These are phyloP conservation scores for Lycia hirtaria DNA, from an alignment of 2,888 invertebrate species.

Conservation along the genomic window DNA sequence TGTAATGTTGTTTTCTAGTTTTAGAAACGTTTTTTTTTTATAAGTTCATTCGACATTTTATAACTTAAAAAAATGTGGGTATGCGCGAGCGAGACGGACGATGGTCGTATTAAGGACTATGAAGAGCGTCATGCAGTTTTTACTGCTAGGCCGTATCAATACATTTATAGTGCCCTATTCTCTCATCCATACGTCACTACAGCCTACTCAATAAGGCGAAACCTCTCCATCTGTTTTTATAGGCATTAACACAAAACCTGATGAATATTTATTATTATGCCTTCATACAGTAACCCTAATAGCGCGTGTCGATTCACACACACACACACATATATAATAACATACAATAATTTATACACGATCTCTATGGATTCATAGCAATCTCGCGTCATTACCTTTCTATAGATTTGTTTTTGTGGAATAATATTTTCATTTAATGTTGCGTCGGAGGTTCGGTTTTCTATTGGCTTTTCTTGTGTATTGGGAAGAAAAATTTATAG, in stretches of 20 bases:
- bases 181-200: too few relatives aligned
- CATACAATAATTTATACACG: constrained; percentile 57
- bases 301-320: constrained; percentile 58
- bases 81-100: too few relatives aligned
- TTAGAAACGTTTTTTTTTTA: too few relatives aligned
- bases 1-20: too few relatives aligned
- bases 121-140: too few relatives aligned
- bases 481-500: not conserved
- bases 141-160: too few relatives aligned
- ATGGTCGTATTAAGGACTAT: too few relatives aligned
- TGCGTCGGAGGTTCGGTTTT: constrained; percentile 28
- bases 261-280: constrained; percentile 69
- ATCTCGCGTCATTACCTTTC: constrained; percentile 73
- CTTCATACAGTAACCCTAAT: constrained; percentile 59
- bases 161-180: too few relatives aligned
- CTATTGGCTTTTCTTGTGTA: constrained; percentile 10
- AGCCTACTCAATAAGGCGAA: constrained; percentile 21
- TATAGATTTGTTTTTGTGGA: constrained; percentile 57
- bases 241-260: constrained; percentile 61
- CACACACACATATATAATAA: constrained; percentile 38
- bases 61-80: too few relatives aligned
- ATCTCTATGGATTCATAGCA: constrained; percentile 55
- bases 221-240: constrained; percentile 54
- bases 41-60: too few relatives aligned
- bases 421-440: constrained; percentile 46